Base-by-base conservation (phyloP, 1,140 invertebrate species). In the Oedothorax gibbosus region DNA sequence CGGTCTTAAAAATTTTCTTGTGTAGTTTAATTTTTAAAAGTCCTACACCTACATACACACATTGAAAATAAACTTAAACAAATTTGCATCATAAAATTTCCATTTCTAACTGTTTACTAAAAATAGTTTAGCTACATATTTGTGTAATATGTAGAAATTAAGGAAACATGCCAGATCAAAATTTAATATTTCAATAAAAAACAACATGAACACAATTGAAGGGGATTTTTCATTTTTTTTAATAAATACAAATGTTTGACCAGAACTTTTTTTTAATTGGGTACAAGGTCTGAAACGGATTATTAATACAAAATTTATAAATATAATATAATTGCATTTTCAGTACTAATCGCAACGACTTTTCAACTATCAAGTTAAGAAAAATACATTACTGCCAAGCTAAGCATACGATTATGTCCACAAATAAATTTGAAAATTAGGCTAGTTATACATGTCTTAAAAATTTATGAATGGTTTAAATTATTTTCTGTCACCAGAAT, bases 221-320 rank as follows among this genome's bases (percentile, higher is more conserved):
- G 21, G 21, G 14, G 62, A 15, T 35, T 35, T 35, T 35, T 35
- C 35, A 35, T 75, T 57, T 57, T 14, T 57, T 75, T 75, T 75
- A 75, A 75, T 75, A 75, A 75, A 75, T 75, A 56, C 72, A 75
- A 50, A 75, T 75, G 54, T 75, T 75, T 75, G 72, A 56, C 72
- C 72, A 75, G 35, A 35, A 35, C n/a, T 35, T 35, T 35, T 35
- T 35, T 35, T 35, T 35, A 35, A 35, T 35, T 2, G 35, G 35
- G 35, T 35, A 35, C 35, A 35, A 35, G 35, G 35, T 35, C 35
- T 15, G 54, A 57, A 12, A 75, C 57, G 49, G 53, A 75, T 14
- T 57, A 57, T 57, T 15, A 15, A 14, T 57, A 57, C 72, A 75
- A n/a, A 18, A 15, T 15, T 21, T 21, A 75, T 14, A 18, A 11